Conservation (phyloP, 2,888 invertebrate species). For the Cryptocephalus moraei region DNA sequence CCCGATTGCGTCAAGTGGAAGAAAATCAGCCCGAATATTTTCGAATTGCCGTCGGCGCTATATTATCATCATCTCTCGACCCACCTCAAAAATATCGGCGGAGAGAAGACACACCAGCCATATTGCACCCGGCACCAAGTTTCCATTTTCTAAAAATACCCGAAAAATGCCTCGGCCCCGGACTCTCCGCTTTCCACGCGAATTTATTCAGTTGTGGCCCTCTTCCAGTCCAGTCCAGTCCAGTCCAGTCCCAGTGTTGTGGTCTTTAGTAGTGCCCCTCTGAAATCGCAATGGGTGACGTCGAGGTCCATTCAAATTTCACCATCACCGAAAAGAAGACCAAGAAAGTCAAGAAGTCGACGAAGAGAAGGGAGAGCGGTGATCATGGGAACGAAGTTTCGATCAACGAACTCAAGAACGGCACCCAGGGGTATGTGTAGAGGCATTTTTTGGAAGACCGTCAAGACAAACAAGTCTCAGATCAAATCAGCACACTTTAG, state of each 20-base stretch:
- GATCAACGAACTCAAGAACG: constrained; percentile 66
- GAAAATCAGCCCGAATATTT: too few species aligned
- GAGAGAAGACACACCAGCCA: constrained; percentile 7
- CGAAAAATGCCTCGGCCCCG: constrained; percentile 18
- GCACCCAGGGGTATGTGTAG: constrained; percentile 70
- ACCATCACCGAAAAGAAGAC: constrained; percentile 77
- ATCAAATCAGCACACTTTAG: not conserved
- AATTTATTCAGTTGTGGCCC: constrained; percentile 18
- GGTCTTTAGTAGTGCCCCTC: not conserved
- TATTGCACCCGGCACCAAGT: constrained; percentile 32
- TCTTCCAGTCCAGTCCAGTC: constrained; percentile 6
- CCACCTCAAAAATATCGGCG: constrained; percentile 17
- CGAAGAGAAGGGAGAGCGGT: constrained; percentile 67
- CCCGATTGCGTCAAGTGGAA: constrained; percentile 22
- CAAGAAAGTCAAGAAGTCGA: constrained; percentile 86
- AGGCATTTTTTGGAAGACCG: constrained; percentile 28
- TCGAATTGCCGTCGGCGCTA: too few species aligned
- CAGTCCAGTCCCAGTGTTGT: not conserved
- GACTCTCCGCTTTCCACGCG: constrained; percentile 24
- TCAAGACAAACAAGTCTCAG: constrained; percentile 1
- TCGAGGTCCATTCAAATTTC: constrained; percentile 78
- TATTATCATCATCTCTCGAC: constrained; percentile 11
- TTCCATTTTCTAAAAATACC: constrained; percentile 41
- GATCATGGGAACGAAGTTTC: constrained; percentile 64
- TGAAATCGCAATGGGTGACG: constrained; percentile 66